Base-by-base conservation (phyloP, 2,113 vertebrate species). In the Phylloscopus trochilus region DNA sequence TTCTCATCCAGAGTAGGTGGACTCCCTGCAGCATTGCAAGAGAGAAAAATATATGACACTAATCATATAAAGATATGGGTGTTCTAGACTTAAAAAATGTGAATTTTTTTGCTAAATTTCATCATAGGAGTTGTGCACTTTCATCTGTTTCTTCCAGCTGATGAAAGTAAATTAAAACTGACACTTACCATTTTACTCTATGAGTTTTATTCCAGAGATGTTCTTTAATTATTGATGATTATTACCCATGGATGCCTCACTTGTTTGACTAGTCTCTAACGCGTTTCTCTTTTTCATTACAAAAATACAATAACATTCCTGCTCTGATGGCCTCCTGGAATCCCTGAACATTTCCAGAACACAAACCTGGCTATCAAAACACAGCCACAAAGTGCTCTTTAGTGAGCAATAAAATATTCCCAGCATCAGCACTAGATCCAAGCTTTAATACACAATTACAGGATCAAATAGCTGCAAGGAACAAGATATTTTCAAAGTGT, bases 351-450 rank as follows among this genome's bases (percentile, higher is more conserved):
- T 85, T 95, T 91, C 87, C 91, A 95, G 91, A 93, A 89, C 92
- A 44, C 84, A 97, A 92, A 89, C 64, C 94, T 95, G 91, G 89
- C 89, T 94, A 94, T 92, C 26, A 46, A 89, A 94, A 89, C 59
- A 64, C 22, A 96, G 87, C 94, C 95, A 95, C 89, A 96, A 97
- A 97, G 56, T 94, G 63, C 52, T 97, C 92, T 87, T 94, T 52
- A 47, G 76, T 83, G 89, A 94, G 87, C 70, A 95, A 88, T 93
- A 96, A 96, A 96, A 79, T 47, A 87, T 59, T 82, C 70, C 69
- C 75, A 83, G 27, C 78, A 87, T 87, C 91, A 72, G 56, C 70
- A 68, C 56, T 41, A 56, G 20, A 83, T 96, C 94, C 79, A 95
- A 86, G 39, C 11, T 86, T 88, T 94, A 78, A 60, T 22, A 81